Conservation (phyloP, 2,113 vertebrate genomes). For the Pterocles gutturalis region DNA sequence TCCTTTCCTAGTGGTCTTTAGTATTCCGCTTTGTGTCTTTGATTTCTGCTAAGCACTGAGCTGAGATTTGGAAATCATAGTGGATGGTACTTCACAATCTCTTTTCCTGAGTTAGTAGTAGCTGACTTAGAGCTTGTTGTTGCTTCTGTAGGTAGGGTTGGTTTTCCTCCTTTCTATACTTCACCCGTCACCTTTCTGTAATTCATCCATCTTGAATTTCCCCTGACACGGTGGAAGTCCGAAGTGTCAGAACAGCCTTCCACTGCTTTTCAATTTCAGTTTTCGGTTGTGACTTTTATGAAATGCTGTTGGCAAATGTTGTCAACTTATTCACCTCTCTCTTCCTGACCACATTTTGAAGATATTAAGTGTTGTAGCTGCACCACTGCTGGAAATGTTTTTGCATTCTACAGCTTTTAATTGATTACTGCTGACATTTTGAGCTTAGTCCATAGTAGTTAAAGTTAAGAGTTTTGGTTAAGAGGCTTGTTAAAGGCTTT, state of each 20-base stretch:
- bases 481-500: not conserved
- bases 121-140: not conserved
- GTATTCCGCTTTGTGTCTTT: not conserved
- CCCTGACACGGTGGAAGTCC: accelerated
- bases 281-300: not conserved
- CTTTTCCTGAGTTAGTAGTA: not conserved
- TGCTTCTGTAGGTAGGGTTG: not conserved
- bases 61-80: not conserved
- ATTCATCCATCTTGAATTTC: not conserved
- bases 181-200: not conserved
- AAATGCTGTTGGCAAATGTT: not conserved
- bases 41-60: not conserved
- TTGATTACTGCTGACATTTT: not conserved
- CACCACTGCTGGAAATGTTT: not conserved
- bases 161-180: not conserved
- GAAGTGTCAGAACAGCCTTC: not conserved
- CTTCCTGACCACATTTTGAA: accelerated
- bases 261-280: not conserved
- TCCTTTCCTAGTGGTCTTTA: not conserved
- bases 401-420: not conserved
- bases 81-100: not conserved
- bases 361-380: not conserved
- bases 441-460: not conserved
- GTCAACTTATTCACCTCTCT: not conserved
- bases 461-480: not conserved